Evolutionary conservation across 2,113 vertebrate species (phyloP).

Genomic region (Apteryx mantelli): DNA sequence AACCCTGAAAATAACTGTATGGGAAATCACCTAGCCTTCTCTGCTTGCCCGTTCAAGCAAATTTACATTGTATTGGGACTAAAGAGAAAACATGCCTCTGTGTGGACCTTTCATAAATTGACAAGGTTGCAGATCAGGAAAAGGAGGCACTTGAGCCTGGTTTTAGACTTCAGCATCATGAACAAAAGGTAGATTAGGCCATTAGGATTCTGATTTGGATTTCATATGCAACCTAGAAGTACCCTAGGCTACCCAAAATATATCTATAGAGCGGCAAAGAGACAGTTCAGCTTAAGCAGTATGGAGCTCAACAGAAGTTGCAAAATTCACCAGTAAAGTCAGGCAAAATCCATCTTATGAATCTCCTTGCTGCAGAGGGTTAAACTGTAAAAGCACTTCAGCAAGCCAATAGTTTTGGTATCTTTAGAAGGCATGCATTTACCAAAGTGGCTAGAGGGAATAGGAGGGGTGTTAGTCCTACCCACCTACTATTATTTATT

Average conservation of each 20-base stretch:
- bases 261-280: accelerated
- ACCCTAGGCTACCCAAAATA: neutral
- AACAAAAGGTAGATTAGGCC: neutral
- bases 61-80: neutral
- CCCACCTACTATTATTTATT: neutral
- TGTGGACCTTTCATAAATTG: neutral
- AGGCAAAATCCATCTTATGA: neutral
- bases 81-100: neutral
- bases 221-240: neutral
- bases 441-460: neutral
- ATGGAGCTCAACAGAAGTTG: neutral
- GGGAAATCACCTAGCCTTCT: constrained; percentile 5
- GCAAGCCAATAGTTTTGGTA: neutral
- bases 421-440: neutral
- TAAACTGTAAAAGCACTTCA: neutral
- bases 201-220: neutral
- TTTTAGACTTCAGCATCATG: neutral
- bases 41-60: constrained; percentile 4
- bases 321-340: neutral
- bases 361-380: neutral
- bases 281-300: neutral
- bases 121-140: neutral
- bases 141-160: neutral
- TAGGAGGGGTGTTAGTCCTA: neutral
- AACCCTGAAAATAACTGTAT: neutral